Evolutionary conservation across 2,888 invertebrate genomes (phyloP).

Genomic region (Auanema freiburgensis): DNA sequence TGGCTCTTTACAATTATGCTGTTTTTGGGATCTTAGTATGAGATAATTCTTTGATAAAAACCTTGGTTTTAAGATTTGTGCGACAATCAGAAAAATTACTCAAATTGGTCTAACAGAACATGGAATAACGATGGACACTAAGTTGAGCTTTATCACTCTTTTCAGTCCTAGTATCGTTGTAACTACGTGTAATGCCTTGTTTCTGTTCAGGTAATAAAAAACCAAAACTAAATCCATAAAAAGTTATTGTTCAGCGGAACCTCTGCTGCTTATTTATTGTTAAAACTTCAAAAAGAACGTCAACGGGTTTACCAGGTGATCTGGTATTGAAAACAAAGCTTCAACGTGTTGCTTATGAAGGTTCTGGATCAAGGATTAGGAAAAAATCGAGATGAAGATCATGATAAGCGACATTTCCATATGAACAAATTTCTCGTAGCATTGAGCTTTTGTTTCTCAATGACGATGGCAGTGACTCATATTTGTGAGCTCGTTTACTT

Average conservation of each 20-base stretch:
- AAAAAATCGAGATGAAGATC: constrained; percentile 36
- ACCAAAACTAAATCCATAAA: neutral
- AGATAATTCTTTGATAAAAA: too few relatives aligned
- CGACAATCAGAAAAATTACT: constrained; percentile 37
- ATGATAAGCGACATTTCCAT: constrained; percentile 35
- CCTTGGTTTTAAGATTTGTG: constrained; percentile 28
- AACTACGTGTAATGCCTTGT: constrained; percentile 43
- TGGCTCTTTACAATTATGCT: constrained; percentile 37
- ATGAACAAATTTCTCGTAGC: constrained; percentile 39
- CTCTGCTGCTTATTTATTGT: constrained; percentile 36
- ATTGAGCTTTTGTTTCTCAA: constrained; percentile 39
- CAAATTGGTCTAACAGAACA: constrained; percentile 25
- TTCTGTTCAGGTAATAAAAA: constrained; percentile 34
- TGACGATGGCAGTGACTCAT: constrained; percentile 37
- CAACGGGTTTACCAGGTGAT: constrained; percentile 41
- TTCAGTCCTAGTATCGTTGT: constrained; percentile 43
- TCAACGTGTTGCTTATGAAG: constrained; percentile 18
- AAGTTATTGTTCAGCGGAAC: constrained; percentile 36
- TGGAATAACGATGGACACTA: too few relatives aligned
- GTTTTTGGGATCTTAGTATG: constrained; percentile 28
- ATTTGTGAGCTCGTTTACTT: constrained; percentile 26
- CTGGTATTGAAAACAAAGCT: neutral
- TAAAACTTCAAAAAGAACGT: constrained; percentile 41
- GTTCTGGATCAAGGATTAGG: constrained; percentile 41
- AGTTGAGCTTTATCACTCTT: constrained; percentile 13